phyloP scores from a whole-genome alignment of 1,140 invertebrate genomes.

The Amyelois transitella region DNA sequence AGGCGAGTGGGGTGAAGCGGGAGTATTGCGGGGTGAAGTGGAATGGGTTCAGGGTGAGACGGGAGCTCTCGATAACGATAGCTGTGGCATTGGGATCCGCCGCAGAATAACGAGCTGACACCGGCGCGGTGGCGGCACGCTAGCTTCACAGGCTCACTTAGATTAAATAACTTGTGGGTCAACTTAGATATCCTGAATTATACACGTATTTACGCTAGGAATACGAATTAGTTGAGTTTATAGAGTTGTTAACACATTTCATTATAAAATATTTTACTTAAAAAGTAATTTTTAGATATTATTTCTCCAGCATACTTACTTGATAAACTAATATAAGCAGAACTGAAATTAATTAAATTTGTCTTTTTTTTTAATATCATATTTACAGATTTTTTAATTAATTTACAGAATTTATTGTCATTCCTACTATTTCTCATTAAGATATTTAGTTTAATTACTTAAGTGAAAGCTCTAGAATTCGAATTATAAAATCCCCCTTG shows the following conservation, averaged over 20 bases:
- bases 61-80: conserved; percentile 26
- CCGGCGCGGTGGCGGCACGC: not conserved
- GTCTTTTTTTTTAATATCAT: too few relatives aligned
- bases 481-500: conserved; percentile 36
- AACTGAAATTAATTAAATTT: too few relatives aligned
- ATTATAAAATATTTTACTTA: not conserved
- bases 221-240: not conserved
- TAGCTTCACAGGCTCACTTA: not conserved
- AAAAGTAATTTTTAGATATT: too few relatives aligned
- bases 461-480: conserved; percentile 3
- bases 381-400: too few relatives aligned
- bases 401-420: too few relatives aligned
- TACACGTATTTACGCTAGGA: not conserved
- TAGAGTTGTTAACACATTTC: not conserved
- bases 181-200: not conserved
- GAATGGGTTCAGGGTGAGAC: conserved; percentile 5
- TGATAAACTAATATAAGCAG: too few relatives aligned
- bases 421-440: not conserved
- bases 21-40: conserved; percentile 13
- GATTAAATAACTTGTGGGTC: not conserved
- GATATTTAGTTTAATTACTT: not conserved
- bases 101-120: conserved; percentile 19
- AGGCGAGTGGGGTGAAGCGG: conserved; percentile 28
- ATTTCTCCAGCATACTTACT: too few relatives aligned
- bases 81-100: conserved; percentile 21